Conservation (phyloP, 2,113 vertebrate genomes). For the Pseudorasbora parva region DNA sequence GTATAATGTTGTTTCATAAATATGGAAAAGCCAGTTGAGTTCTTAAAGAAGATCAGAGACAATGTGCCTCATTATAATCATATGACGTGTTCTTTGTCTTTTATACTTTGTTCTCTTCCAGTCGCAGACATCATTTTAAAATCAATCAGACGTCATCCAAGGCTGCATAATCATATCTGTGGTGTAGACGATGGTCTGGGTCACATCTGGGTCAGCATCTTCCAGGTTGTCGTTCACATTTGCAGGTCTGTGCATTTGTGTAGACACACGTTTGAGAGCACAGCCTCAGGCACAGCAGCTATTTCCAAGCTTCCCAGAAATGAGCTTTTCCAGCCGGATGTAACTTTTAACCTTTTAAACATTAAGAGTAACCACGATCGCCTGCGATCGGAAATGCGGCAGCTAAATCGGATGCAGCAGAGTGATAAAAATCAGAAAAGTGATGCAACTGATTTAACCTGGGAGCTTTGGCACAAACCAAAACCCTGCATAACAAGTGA, state of each 20-base stretch:
- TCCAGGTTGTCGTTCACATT: not conserved
- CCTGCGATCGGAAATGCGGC: conserved; percentile 5
- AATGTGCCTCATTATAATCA: not conserved
- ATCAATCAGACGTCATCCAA: not conserved
- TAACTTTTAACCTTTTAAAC: conserved; percentile 42
- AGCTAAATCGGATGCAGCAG: not conserved
- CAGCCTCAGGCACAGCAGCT: conserved; percentile 59
- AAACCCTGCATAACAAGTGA: conserved; percentile 2
- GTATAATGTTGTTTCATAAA: not conserved
- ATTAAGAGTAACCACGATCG: conserved; percentile 35
- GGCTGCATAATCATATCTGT: not conserved
- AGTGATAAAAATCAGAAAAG: conserved; percentile 35
- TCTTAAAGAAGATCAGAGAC: not conserved
- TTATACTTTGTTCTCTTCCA: not conserved
- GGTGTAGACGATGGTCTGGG: not conserved
- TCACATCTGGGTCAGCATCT: conserved; percentile 1
- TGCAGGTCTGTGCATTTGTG: conserved; percentile 21
- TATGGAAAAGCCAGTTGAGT: conserved; percentile 6
- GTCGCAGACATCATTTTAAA: not conserved
- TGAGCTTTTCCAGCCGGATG: conserved; percentile 58
- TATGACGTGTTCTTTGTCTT: not conserved
- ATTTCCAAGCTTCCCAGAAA: conserved; percentile 66
- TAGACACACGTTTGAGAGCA: conserved; percentile 33
- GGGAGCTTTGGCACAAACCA: not conserved
- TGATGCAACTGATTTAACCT: conserved; percentile 18